phyloP scores from a whole-genome alignment of 2,888 invertebrate genomes.

The Hypena proboscidalis region DNA sequence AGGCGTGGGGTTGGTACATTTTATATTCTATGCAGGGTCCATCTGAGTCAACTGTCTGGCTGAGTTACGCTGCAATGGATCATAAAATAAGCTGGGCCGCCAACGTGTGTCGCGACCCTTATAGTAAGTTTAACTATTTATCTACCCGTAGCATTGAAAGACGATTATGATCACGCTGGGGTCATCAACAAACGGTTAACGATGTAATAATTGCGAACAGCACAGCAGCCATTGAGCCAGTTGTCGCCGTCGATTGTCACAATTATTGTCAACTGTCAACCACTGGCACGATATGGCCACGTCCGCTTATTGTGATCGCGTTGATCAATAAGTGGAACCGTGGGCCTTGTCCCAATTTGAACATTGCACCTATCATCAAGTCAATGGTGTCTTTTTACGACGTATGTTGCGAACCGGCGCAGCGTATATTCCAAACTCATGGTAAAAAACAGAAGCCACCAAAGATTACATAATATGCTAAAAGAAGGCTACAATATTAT shows the following conservation, averaged over 20 bases:
- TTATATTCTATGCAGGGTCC: no score
- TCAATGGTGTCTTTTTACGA: slow-evolving; percentile 3
- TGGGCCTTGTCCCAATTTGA: slow-evolving; percentile 69
- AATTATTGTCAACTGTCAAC: slow-evolving; percentile 61
- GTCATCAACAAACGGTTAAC: slow-evolving; percentile 23
- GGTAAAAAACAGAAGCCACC: no score
- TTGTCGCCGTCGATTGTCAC: slow-evolving; percentile 57
- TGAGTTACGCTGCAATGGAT: no score
- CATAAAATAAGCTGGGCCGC: no score
- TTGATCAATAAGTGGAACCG: slow-evolving; percentile 66
- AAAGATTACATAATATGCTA: no score
- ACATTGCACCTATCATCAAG: slow-evolving; percentile 40
- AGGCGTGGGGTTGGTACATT: no score
- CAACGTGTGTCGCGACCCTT: no score
- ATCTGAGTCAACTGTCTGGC: no score
- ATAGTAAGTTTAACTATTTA: no score
- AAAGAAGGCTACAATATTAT: no score
- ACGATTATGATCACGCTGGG: slow-evolving; percentile 20
- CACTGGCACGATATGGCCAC: slow-evolving; percentile 62
- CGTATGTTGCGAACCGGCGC: no score
- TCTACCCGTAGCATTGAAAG: slow-evolving; percentile 15
- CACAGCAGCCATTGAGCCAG: slow-evolving; percentile 45
- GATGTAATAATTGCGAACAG: slow-evolving; percentile 39
- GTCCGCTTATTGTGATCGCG: slow-evolving; percentile 77
- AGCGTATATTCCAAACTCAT: no score